Conservation (phyloP, 1,140 invertebrate species). For the Lutraria rhynchaena region DNA sequence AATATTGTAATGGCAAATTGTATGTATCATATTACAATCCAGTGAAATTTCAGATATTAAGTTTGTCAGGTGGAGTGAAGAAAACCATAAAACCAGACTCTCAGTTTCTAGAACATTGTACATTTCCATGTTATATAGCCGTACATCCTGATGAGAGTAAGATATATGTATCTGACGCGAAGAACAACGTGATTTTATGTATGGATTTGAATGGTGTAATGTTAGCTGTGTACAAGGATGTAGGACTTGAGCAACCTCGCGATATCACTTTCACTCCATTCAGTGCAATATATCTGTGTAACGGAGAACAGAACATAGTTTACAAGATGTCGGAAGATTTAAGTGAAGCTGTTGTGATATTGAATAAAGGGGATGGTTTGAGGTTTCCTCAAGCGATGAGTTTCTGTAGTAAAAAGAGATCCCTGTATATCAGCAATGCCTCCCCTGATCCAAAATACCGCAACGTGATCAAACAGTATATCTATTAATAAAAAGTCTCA, state of each 20-base stretch:
- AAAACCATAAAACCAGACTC: too few relatives aligned
- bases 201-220: constrained; percentile 16
- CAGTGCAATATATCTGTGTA: not conserved
- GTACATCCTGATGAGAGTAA: too few relatives aligned
- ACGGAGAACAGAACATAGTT: not conserved
- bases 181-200: not conserved
- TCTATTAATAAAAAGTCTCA: too few relatives aligned
- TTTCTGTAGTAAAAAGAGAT: not conserved
- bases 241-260: not conserved
- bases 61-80: too few relatives aligned
- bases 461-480: constrained; percentile 2
- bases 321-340: not conserved
- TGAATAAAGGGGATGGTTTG: not conserved
- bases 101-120: not conserved
- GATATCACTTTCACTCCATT: not conserved
- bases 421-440: constrained; percentile 1
- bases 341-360: too few relatives aligned
- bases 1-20: not conserved
- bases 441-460: not conserved
- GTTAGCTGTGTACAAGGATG: not conserved
- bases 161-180: too few relatives aligned
- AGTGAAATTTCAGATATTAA: too few relatives aligned
- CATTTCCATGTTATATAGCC: not conserved
- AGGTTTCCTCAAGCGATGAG: not conserved
- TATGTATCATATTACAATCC: too few relatives aligned